phyloP scores from a whole-genome alignment of 2,113 vertebrate genomes.

The Calyptommatus sinebrachiatus region DNA sequence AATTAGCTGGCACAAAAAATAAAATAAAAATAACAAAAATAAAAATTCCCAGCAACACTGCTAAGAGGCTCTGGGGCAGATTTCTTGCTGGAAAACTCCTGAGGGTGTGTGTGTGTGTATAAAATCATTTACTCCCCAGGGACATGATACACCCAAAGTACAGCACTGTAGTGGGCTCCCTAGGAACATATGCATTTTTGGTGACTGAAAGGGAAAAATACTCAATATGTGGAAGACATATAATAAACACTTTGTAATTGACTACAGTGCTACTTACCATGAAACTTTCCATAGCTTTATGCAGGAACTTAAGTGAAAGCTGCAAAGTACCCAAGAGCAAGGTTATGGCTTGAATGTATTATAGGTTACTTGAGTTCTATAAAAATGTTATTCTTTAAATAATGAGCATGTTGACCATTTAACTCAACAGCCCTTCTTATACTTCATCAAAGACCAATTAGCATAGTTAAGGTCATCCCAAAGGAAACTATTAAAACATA shows the following conservation, averaged over 20 bases:
- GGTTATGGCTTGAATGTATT: conserved; percentile 33
- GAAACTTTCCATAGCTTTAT: background rate
- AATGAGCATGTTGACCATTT: conserved; percentile 50
- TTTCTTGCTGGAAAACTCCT: too few relatives aligned
- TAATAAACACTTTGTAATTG: background rate
- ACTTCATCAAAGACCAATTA: conserved; percentile 56
- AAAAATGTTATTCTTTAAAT: conserved; percentile 55
- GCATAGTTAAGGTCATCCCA: conserved; percentile 48
- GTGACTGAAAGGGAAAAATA: background rate
- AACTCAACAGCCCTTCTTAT: conserved; percentile 39
- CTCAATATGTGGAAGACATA: background rate
- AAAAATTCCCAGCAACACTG: too few relatives aligned
- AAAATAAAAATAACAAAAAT: too few relatives aligned
- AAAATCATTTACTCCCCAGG: too few relatives aligned
- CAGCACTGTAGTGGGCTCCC: background rate
- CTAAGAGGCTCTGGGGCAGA: too few relatives aligned
- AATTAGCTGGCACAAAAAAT: too few relatives aligned
- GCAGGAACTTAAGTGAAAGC: rapidly evolving
- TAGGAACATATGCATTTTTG: background rate
- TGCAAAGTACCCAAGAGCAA: background rate
- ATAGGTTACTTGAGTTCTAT: conserved; percentile 24
- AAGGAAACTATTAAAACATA: conserved; percentile 62
- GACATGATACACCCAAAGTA: too few relatives aligned
- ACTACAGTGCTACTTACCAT: background rate
- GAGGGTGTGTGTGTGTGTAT: too few relatives aligned